Evolutionary conservation across 2,113 vertebrate genomes (phyloP), one percentile per base, ranked within the genome.

Genomic region (Neomonachus schauinslandi): DNA sequence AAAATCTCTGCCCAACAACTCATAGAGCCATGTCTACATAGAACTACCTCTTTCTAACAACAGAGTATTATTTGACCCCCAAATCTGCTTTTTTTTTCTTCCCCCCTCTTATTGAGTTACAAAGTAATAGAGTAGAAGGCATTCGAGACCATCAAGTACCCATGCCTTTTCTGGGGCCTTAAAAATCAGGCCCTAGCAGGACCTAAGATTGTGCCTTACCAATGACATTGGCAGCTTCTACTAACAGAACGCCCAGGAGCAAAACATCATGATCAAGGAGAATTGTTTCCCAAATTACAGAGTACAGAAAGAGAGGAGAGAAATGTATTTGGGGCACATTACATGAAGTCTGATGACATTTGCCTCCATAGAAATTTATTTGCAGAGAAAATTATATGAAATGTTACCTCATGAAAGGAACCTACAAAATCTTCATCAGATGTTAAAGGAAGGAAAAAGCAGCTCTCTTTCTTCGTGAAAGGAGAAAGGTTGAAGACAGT

Each of bases 381-480:
- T 86, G 28, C 26, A 42, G 53, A 77, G 7, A 81, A 82, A 92
- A 89, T 65, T 76, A 31, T 82, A 61, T 49, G 69, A 57, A 88
- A 69, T 16, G 84, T 74, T 21, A 28, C 80, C 49, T 83, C 42
- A 71, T 36, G 24, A 93, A 93, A 31, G 83, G 24, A 59, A 53
- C 31, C 76, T 91, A 36, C 5, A 92, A 49, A 53, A 72, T 57
- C 49, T 55, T 82, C 42, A 53, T 76, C 51, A 55, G 18, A 84
- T 90, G 72, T 95, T 83, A 90, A 92, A 65, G 22, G n/a, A 83
- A 84, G 31, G 49, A 96, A 21, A 59, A 88, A 87, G n/a, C 31
- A 81, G 26, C 39, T 81, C 6, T 77, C n/a, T 94, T 83, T 39
- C 49, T 93, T 74, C 42, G 36, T 80, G 89, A 65, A 77, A 7